Evolutionary conservation across 1,140 invertebrate genomes (phyloP).

Genomic region (Drosophila seguyi): DNA sequence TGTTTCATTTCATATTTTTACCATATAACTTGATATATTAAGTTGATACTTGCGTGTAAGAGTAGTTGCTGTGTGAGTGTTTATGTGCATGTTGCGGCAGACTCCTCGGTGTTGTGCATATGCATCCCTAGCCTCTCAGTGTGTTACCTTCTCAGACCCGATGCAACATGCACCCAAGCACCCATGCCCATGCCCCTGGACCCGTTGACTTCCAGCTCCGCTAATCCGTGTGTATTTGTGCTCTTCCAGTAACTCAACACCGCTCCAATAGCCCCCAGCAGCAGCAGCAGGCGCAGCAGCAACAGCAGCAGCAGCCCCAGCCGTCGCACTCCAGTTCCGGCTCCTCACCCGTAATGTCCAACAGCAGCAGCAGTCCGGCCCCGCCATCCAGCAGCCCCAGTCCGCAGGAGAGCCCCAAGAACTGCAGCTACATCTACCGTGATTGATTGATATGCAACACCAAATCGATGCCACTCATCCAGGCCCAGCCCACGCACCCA

Average conservation of each 20-base stretch:
- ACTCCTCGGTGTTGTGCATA: constrained; percentile 47
- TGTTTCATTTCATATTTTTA: constrained; percentile 10
- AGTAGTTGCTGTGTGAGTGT: constrained; percentile 44
- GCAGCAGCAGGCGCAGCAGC: constrained; percentile 48
- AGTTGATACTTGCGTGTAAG: constrained; percentile 12
- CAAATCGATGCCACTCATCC: constrained; percentile 85
- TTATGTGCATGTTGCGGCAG: constrained; percentile 66
- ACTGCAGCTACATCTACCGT: constrained; percentile 85
- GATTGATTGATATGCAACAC: constrained; percentile 85
- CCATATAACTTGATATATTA: constrained; percentile 6
- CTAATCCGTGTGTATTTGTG: constrained; percentile 23
- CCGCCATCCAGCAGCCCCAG: constrained; percentile 85
- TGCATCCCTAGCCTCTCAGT: constrained; percentile 21
- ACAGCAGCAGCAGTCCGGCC: constrained; percentile 85
- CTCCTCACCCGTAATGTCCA: constrained; percentile 85
- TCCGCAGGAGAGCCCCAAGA: constrained; percentile 85
- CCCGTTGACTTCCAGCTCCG: neutral
- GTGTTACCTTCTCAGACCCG: constrained; percentile 10
- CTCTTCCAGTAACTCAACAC: constrained; percentile 84
- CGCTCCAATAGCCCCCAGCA: constrained; percentile 85
- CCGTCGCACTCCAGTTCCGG: constrained; percentile 83
- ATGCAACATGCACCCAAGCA: constrained; percentile 56
- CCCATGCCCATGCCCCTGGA: constrained; percentile 39
- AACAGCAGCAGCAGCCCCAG: constrained; percentile 59
- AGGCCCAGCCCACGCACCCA: constrained; percentile 60